Evolutionary conservation across 1,140 invertebrate species (phyloP).

Genomic region (Panulirus ornatus): DNA sequence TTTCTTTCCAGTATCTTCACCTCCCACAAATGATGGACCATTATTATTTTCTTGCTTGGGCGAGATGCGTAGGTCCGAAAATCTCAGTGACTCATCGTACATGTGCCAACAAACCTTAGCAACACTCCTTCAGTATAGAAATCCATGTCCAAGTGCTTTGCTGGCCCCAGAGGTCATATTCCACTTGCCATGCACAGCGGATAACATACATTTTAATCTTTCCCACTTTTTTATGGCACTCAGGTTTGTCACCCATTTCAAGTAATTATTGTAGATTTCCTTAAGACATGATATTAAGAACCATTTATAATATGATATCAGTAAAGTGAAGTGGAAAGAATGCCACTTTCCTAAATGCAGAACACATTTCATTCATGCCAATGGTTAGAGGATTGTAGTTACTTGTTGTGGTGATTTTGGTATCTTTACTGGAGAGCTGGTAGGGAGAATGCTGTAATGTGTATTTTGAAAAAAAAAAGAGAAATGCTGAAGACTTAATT

Average conservation of each 20-base stretch:
- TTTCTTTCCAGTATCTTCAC: neutral
- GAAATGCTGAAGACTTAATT: no score
- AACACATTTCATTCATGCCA: no score
- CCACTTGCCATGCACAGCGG: constrained; percentile 23
- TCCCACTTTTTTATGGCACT: constrained; percentile 20
- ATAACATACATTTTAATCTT: constrained; percentile 22
- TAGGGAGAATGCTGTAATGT: no score
- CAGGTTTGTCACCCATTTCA: neutral
- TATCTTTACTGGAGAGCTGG: no score
- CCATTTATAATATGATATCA: no score
- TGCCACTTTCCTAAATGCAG: no score
- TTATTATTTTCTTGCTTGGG: constrained; percentile 1
- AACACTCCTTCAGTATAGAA: neutral
- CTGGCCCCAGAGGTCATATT: neutral
- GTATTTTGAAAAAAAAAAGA: no score
- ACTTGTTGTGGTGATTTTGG: no score
- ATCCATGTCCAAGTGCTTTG: neutral
- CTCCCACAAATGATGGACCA: constrained; percentile 5
- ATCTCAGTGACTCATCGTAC: neutral
- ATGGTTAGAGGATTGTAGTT: no score
- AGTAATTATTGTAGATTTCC: neutral
- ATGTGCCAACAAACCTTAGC: neutral
- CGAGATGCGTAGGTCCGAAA: neutral
- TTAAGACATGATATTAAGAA: neutral
- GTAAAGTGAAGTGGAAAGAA: no score